Evolutionary conservation across 2,797 vertebrate species (phyloP).

Genomic region (Nyctibius grandis): DNA sequence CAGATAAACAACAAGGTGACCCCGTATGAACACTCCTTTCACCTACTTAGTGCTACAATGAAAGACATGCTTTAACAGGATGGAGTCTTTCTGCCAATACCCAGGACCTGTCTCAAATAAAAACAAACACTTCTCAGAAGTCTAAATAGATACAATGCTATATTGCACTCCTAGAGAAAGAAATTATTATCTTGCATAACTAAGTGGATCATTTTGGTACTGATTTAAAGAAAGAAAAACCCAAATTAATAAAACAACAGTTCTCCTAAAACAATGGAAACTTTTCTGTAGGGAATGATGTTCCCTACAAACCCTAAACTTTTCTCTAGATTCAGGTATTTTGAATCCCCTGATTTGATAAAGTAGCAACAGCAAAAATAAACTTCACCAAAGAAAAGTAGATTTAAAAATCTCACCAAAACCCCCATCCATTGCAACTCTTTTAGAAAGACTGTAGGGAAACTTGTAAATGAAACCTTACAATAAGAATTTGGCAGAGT

Average conservation of each 20-base stretch:
- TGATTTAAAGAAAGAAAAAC: neutral
- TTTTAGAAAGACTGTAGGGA: neutral
- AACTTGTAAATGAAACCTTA: neutral
- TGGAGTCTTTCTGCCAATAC: neutral
- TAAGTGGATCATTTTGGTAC: neutral
- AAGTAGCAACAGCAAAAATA: neutral
- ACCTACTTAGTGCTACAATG: neutral
- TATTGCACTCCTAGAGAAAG: neutral
- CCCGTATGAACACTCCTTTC: neutral
- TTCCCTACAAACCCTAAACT: neutral
- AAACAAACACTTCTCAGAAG: neutral
- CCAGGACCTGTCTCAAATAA: neutral
- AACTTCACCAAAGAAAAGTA: neutral
- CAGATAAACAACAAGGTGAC: neutral
- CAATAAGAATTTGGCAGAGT: neutral
- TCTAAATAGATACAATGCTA: neutral
- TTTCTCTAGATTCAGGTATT: neutral
- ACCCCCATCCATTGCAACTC: accelerated
- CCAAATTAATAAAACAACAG: neutral
- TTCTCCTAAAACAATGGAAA: neutral
- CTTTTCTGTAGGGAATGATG: neutral
- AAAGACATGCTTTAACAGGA: neutral
- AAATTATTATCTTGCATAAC: neutral
- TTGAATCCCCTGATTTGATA: neutral
- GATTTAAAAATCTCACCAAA: neutral